These are phyloP conservation scores for Achroia grisella DNA, from an alignment of 1,140 invertebrate genomes.

Conservation along the genomic window DNA sequence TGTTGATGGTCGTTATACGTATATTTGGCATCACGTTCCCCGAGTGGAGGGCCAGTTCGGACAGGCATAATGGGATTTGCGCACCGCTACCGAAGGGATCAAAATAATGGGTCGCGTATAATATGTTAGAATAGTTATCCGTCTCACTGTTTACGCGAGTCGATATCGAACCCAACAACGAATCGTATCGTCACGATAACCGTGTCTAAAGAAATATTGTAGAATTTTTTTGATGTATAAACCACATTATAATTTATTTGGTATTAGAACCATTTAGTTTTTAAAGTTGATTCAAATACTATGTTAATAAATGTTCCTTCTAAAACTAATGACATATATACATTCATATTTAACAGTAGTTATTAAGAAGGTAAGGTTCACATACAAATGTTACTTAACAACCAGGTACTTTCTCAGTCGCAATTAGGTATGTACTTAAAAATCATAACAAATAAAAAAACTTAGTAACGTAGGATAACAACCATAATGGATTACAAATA, in stretches of 20 bases:
- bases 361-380: too few relatives aligned
- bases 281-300: neutral
- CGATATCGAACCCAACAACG: neutral
- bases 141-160: conserved; percentile 5
- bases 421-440: too few relatives aligned
- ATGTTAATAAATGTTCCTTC: too few relatives aligned
- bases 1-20: conserved; percentile 11
- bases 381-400: too few relatives aligned
- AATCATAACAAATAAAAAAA: too few relatives aligned
- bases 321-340: too few relatives aligned
- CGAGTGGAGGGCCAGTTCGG: conserved; percentile 13
- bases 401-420: too few relatives aligned
- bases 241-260: neutral
- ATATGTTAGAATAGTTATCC: neutral
- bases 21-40: conserved; percentile 17
- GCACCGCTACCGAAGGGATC: conserved; percentile 20
- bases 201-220: neutral
- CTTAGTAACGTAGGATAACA: too few relatives aligned
- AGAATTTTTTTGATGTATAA: neutral
- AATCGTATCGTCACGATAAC: neutral
- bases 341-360: too few relatives aligned
- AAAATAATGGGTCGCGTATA: conserved; percentile 23
- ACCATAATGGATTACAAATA: too few relatives aligned
- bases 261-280: neutral
- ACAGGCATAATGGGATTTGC: conserved; percentile 21